Evolutionary conservation across 1,140 invertebrate species (phyloP).

Genomic region (Cryptotermes secundus): DNA sequence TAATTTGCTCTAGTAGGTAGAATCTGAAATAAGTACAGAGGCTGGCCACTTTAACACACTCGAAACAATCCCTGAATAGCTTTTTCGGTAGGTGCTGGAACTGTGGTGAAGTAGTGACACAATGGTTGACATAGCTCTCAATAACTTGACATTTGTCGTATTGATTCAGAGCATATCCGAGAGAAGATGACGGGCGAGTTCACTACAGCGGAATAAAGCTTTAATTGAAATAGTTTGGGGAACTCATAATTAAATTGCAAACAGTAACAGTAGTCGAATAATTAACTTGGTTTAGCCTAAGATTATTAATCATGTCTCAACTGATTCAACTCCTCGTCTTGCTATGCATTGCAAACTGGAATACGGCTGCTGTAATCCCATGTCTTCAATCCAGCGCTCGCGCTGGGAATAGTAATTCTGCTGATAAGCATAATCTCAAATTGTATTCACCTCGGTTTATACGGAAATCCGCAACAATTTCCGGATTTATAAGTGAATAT

Average conservation of each 20-base stretch:
- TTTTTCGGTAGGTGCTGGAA: background rate
- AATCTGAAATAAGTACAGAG: no score
- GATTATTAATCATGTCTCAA: background rate
- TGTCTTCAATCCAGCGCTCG: background rate
- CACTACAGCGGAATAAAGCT: background rate
- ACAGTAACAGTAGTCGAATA: background rate
- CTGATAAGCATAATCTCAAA: background rate
- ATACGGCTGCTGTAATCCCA: background rate
- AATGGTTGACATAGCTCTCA: background rate
- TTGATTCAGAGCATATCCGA: background rate
- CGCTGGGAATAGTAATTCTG: background rate
- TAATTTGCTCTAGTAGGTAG: no score
- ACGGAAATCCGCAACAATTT: background rate
- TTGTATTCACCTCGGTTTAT: background rate
- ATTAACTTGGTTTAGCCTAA: background rate
- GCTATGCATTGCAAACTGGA: background rate
- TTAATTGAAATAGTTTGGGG: background rate
- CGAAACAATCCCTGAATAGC: no score
- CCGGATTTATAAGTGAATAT: background rate
- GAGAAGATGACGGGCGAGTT: background rate
- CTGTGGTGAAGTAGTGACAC: background rate
- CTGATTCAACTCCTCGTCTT: background rate
- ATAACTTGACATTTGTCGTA: background rate
- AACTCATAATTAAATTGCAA: background rate
- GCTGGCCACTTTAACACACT: no score